Base-by-base conservation (phyloP, 2,797 vertebrate genomes). In the Threskiornis aethiopicus region DNA sequence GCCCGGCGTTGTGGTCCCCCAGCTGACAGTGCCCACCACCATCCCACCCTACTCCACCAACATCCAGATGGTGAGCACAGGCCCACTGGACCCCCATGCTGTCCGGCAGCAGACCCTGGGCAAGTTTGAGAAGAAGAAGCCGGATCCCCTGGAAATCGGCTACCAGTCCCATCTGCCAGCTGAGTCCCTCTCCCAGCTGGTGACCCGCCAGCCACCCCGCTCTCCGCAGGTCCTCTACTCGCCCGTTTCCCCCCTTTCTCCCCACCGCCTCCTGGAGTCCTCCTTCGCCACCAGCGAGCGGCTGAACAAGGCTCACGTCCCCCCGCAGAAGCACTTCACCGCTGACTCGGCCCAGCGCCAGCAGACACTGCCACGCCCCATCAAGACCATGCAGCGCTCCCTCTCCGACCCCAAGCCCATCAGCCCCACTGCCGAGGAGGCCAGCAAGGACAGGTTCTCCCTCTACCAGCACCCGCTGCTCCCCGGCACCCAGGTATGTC, bases 221-320 rank as follows among this genome's bases (percentile, higher is more conserved):
- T 99, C 99, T 91, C 99, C 99, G 33, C 99, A 99, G 98, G 99
- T 99, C 62, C 98, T 99, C 42, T 99, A 99, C 91, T 99, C 99
- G 0, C 99, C 99, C 0, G 99, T 99, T 70, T 99, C 99, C 41
- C 99, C 99, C 0, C 96, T 99, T 75, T 99, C 99, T 81, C 99
- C 99, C 18, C 99, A 99, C 97, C 99, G 99, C 72, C 99, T 99
- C 97, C 97, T 99, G 93, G 99, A 99, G 95, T 99, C 99, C 55
- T 99, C 99, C 57, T 99, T 99, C 49, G 96, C 99, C 95, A 99
- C 99, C 89, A 99, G 99, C 11, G 99, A 99, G 97, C 99, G 99
- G 95, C 98, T 99, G 79, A 99, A 99, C 98, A 99, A 99, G 96
- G 99, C 99, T 84, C 99, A 99, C 18, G 99, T 99, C 39, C 99